A percentile compares a stretch with the other conserved stretches of the same genome.
phyloP scores from a whole-genome alignment of 2,888 invertebrate genomes.

The Pseudococcus jackbeardsleyi region DNA sequence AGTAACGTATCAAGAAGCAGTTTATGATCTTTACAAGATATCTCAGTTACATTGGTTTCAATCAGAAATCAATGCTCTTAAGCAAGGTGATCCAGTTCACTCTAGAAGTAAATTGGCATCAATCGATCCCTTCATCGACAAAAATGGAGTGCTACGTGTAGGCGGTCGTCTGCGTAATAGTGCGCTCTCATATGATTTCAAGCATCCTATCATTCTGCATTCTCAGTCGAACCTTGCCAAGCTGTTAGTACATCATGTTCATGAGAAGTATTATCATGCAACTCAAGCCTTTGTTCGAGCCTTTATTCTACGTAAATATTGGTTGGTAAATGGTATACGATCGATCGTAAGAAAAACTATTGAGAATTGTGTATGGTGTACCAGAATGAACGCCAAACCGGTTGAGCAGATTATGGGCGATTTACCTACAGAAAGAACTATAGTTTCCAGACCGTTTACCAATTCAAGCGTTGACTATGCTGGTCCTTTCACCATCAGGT shows the following conservation, averaged over 20 bases:
- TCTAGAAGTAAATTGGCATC: too few species aligned
- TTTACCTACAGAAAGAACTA: constrained; percentile 66
- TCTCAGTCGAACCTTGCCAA: background rate
- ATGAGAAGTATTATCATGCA: constrained; percentile 40
- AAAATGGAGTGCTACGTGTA: too few species aligned
- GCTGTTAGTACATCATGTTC: background rate
- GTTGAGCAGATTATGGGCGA: constrained; percentile 65
- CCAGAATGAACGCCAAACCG: background rate
- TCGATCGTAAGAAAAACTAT: background rate
- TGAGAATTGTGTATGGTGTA: constrained; percentile 51
- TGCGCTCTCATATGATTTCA: background rate
- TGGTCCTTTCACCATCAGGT: constrained; percentile 49
- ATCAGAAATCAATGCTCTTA: too few species aligned
- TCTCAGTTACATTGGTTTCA: too few species aligned
- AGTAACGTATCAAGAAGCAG: too few species aligned
- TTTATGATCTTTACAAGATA: too few species aligned
- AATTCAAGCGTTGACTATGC: constrained; percentile 51
- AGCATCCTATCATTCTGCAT: constrained; percentile 63
- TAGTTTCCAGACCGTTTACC: constrained; percentile 65
- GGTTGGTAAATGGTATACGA: background rate
- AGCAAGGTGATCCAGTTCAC: too few species aligned
- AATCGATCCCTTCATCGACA: too few species aligned
- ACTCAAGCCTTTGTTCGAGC: background rate
- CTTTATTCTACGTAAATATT: background rate
- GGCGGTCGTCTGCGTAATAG: background rate